These are phyloP conservation scores for Axea sp. DNA, from an alignment of 2,888 invertebrate genomes.

Conservation along the genomic window DNA sequence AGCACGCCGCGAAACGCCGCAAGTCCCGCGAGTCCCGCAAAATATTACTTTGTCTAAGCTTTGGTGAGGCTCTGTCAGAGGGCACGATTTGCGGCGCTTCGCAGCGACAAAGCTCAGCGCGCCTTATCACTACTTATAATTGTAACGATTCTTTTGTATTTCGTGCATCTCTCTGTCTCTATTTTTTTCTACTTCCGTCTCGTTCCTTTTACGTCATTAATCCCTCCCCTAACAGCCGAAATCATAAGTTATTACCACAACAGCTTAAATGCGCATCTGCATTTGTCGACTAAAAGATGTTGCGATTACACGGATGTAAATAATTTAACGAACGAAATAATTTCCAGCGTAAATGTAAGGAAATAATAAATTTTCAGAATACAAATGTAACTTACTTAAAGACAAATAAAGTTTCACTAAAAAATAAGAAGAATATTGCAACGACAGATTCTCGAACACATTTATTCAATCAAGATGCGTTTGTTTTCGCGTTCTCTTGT, in stretches of 20 bases:
- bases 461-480: too few relatives aligned
- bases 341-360: slow-evolving; percentile 39
- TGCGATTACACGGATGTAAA: slow-evolving; percentile 47
- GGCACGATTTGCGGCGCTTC: slow-evolving; percentile 14
- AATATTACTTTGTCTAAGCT: slow-evolving; percentile 11
- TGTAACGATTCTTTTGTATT: slow-evolving; percentile 32
- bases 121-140: slow-evolving; percentile 23
- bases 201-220: slow-evolving; percentile 29
- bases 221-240: slow-evolving; percentile 4
- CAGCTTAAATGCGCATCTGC: slow-evolving; percentile 14
- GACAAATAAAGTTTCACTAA: slow-evolving; percentile 52
- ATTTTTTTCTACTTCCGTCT: slow-evolving; percentile 18
- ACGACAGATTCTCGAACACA: too few relatives aligned
- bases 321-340: slow-evolving; percentile 45
- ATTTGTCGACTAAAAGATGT: slow-evolving; percentile 33
- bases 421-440: slow-evolving; percentile 21
- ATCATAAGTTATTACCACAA: slow-evolving; percentile 23
- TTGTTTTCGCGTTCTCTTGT: slow-evolving; percentile 15
- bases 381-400: slow-evolving; percentile 54
- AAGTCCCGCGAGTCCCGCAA: slow-evolving; percentile 5
- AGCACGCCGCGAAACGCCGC: slow-evolving; percentile 14
- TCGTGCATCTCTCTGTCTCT: slow-evolving; percentile 44
- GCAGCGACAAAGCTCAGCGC: slow-evolving; percentile 13
- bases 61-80: slow-evolving; percentile 17
- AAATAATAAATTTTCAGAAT: slow-evolving; percentile 39